Percentiles rank a stretch among this genome's conserved stretches.
These are phyloP conservation scores for Philypnodon macrostomus DNA, from an alignment of 2,797 vertebrate genomes.

Conservation along the genomic window DNA sequence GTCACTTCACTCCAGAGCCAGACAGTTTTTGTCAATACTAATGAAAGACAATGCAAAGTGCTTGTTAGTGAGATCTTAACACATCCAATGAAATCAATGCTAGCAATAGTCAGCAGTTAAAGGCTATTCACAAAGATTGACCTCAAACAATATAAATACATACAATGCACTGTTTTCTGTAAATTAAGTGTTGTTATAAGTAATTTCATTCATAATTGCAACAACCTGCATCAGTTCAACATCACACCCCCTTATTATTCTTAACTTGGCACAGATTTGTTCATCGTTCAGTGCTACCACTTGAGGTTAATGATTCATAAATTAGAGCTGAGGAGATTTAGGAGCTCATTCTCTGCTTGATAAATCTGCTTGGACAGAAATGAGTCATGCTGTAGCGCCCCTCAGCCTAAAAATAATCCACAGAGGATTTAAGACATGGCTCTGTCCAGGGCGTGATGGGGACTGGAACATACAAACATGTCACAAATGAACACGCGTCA, in stretches of 20 bases:
- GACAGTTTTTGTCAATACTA: slow-evolving; percentile 6
- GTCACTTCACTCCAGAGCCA: neutral
- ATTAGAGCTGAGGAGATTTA: slow-evolving; percentile 27
- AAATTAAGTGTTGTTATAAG: neutral
- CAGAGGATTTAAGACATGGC: slow-evolving; percentile 22
- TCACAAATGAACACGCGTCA: neutral
- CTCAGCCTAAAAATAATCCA: slow-evolving; percentile 48
- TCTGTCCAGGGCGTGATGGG: slow-evolving; percentile 34
- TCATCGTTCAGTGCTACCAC: slow-evolving; percentile 18
- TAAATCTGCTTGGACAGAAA: slow-evolving; percentile 44
- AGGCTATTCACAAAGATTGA: neutral
- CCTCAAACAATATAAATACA: neutral
- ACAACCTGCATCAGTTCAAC: slow-evolving; percentile 7
- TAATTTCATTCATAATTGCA: slow-evolving; percentile 3
- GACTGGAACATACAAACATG: slow-evolving; percentile 15
- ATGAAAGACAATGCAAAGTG: slow-evolving; percentile 7
- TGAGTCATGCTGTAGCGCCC: slow-evolving; percentile 52
- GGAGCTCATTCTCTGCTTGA: slow-evolving; percentile 37
- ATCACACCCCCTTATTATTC: slow-evolving; percentile 6
- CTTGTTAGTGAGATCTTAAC: slow-evolving; percentile 1
- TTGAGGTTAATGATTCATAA: slow-evolving; percentile 34
- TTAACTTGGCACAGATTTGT: slow-evolving; percentile 6
- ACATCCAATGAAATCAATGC: slow-evolving; percentile 3
- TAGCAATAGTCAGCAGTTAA: neutral
- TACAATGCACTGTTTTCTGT: neutral